Evolutionary conservation across 64 coral and sea anemone species (phyloP).

Genomic region (Actinia equina): DNA sequence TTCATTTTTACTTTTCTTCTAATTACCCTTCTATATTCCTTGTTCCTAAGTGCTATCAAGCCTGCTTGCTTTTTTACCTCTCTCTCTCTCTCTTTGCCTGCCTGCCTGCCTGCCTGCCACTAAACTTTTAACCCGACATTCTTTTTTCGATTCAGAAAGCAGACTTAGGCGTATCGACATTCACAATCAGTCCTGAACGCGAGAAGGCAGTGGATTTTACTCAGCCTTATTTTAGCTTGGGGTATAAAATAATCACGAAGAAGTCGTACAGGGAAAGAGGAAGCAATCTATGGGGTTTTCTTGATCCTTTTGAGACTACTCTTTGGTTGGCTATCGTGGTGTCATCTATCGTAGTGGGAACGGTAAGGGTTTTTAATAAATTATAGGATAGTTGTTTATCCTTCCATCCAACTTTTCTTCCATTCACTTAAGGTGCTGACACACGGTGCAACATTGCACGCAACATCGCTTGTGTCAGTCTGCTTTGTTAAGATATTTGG

Average conservation of each 20-base stretch:
- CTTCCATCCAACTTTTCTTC: not conserved
- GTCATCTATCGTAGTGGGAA: conserved; percentile 57
- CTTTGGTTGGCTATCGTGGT: conserved; percentile 64
- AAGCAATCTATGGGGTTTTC: conserved; percentile 70
- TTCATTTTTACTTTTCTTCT: no score
- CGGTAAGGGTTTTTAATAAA: not conserved
- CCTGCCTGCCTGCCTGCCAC: no score
- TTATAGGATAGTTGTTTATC: not conserved
- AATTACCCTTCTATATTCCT: no score
- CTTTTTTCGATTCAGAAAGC: conserved; percentile 52
- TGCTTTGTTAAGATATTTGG: no score
- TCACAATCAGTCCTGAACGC: conserved; percentile 71
- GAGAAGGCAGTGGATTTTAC: conserved; percentile 82
- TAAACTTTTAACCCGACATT: no score
- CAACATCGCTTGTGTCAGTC: no score
- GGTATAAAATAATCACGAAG: conserved; percentile 75
- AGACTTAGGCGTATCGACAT: conserved; percentile 60
- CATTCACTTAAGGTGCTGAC: no score
- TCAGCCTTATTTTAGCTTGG: conserved; percentile 72
- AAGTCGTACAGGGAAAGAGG: conserved; percentile 37
- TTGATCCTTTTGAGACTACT: conserved; percentile 72
- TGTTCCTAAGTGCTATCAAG: no score
- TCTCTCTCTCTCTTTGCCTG: no score
- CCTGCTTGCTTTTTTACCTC: no score
- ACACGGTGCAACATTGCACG: no score